phyloP scores from a whole-genome alignment of 1,140 invertebrate species.

The Babylonia areolata region DNA sequence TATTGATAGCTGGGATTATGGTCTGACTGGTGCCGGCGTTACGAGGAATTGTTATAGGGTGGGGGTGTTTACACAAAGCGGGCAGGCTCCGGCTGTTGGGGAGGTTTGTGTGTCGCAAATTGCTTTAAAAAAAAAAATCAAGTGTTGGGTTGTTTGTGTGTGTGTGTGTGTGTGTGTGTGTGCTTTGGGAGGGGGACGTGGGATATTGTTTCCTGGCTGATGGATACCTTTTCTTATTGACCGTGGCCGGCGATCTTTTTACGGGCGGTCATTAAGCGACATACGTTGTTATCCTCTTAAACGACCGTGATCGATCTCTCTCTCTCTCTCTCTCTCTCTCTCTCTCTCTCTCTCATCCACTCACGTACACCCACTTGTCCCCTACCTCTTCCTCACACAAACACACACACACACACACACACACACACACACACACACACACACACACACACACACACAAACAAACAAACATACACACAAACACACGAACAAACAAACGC shows the following conservation, averaged over 20 bases:
- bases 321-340: neutral
- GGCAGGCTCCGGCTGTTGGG: neutral
- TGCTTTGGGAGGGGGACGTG: too few relatives aligned
- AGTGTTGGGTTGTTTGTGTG: neutral
- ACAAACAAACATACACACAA: too few relatives aligned
- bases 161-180: too few relatives aligned
- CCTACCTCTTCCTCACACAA: neutral
- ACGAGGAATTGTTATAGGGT: neutral
- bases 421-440: too few relatives aligned
- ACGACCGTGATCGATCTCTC: neutral
- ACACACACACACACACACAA: too few relatives aligned
- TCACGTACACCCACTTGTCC: neutral
- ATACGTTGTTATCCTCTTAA: neutral
- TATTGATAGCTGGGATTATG: neutral
- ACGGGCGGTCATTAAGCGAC: neutral
- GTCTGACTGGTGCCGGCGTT: neutral
- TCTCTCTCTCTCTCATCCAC: neutral
- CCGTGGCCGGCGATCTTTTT: neutral
- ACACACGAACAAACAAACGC: too few relatives aligned
- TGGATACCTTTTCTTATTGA: constrained; percentile 1
- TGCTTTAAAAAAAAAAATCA: neutral
- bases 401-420: neutral
- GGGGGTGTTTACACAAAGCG: neutral
- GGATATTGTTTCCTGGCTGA: neutral
- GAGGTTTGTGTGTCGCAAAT: neutral